phyloP scores from a whole-genome alignment of 2,113 vertebrate genomes.

The Entelurus aequoreus region DNA sequence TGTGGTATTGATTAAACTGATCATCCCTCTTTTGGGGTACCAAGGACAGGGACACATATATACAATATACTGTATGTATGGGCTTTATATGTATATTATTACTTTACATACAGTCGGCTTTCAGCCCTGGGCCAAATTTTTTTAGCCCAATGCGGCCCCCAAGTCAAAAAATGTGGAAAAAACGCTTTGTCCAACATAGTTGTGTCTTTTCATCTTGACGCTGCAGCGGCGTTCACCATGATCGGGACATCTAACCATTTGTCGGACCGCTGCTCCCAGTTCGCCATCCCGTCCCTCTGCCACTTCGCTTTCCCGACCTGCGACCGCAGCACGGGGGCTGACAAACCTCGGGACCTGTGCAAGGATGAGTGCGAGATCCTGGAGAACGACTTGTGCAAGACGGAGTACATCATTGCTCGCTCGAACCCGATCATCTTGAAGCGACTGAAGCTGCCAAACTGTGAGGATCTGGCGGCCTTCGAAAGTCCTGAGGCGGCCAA shows the following conservation, averaged over 20 bases:
- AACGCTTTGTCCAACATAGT: not conserved
- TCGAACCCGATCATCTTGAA: conserved; percentile 96
- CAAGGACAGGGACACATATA: too few relatives aligned
- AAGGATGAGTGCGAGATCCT: conserved; percentile 97
- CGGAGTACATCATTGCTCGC: conserved; percentile 96
- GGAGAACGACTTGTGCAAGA: conserved; percentile 95
- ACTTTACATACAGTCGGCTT: too few relatives aligned
- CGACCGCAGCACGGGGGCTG: conserved; percentile 78
- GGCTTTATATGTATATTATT: too few relatives aligned
- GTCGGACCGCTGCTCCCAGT: conserved; percentile 96
- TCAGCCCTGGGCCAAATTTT: too few relatives aligned
- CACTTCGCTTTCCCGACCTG: conserved; percentile 98
- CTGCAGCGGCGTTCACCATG: conserved; percentile 96
- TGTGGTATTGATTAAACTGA: too few relatives aligned
- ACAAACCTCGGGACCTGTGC: conserved; percentile 93
- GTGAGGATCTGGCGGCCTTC: conserved; percentile 86
- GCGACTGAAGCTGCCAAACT: conserved; percentile 94
- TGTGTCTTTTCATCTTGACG: conserved; percentile 6
- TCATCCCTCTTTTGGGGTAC: too few relatives aligned
- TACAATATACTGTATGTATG: too few relatives aligned
- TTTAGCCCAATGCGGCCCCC: too few relatives aligned
- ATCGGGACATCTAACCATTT: conserved; percentile 97
- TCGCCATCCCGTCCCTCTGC: conserved; percentile 94
- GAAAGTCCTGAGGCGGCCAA: conserved; percentile 86
- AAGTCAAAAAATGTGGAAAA: not conserved